Evolutionary conservation across 2,113 vertebrate species (phyloP).

Genomic region (Chamaea fasciata): DNA sequence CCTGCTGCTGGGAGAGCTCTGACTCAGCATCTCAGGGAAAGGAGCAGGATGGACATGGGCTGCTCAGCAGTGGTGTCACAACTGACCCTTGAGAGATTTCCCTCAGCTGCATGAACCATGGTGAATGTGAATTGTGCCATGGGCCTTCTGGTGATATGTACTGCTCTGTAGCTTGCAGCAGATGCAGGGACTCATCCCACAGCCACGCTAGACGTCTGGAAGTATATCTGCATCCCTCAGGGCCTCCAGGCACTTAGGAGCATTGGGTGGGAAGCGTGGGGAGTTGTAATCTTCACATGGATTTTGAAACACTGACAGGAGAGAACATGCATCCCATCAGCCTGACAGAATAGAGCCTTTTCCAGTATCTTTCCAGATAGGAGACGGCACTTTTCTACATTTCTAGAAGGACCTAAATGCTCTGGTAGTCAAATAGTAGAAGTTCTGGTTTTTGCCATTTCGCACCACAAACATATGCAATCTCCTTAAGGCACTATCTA

Average conservation of each 20-base stretch:
- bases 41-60: neutral
- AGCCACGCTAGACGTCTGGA: neutral
- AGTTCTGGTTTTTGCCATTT: neutral
- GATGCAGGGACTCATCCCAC: neutral
- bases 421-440: neutral
- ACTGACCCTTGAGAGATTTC: neutral
- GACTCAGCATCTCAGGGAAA: neutral
- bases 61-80: neutral
- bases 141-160: neutral
- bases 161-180: neutral
- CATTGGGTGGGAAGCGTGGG: neutral
- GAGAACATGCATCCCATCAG: neutral
- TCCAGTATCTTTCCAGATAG: neutral
- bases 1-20: neutral
- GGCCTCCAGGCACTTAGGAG: neutral
- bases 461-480: fast-evolving
- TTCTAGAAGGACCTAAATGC: neutral
- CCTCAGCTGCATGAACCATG: fast-evolving
- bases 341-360: fast-evolving
- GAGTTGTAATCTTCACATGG: neutral
- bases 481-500: neutral
- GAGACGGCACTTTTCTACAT: neutral
- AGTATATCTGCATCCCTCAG: neutral
- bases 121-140: too few relatives aligned
- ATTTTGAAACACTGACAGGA: neutral